Base-by-base conservation (phyloP, 2,888 invertebrate species). In the Masnerella sp. region DNA sequence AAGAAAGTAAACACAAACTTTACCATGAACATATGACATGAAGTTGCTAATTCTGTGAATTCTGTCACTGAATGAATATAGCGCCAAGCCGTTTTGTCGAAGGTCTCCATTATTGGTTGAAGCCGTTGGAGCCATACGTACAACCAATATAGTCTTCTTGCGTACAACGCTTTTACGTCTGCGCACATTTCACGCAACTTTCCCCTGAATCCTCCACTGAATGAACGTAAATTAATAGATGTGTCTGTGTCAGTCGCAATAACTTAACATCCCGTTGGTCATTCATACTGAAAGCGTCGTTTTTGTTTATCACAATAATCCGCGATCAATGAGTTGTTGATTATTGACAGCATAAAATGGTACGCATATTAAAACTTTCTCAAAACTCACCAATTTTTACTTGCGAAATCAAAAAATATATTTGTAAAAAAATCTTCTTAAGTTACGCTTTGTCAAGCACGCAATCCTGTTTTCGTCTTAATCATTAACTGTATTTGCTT, bases 201-300 rank as follows among this genome's bases (percentile, higher is more conserved):
- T 9, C 11, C 11, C 0, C 20, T 42, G n/a, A n/a, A n/a, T n/a
- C n/a, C 43, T 25, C 11, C 17, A 30, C 7, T 25, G 36, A 64
- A 64, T 64, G 43, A 52, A 52, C 43, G 22, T 43, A 43, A 64
- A 64, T 52, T 64, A 52, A 20, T 52, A 42, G 51, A 51, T 62
- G 42, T 52, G 52, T 64, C 64, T 52, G 17, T 43, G n/a, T n/a
- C n/a, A n/a, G n/a, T 14, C 51, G 32, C 28, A 51, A 34, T 52
- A 43, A n/a, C n/a, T n/a, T n/a, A n/a, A 64, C 51, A 52, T 14
- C 14, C 56, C 30, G 42, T 56, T 20, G 14, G 51, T 51, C 49
- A 40, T 51, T 62, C 18, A 28, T 51, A 7, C 34, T 17, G 8
- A 34, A 8, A 51, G 34, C 65, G 28, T 43, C 47, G 38, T n/a